Conservation (phyloP, 2,113 vertebrate species). For the Tamias sibiricus region DNA sequence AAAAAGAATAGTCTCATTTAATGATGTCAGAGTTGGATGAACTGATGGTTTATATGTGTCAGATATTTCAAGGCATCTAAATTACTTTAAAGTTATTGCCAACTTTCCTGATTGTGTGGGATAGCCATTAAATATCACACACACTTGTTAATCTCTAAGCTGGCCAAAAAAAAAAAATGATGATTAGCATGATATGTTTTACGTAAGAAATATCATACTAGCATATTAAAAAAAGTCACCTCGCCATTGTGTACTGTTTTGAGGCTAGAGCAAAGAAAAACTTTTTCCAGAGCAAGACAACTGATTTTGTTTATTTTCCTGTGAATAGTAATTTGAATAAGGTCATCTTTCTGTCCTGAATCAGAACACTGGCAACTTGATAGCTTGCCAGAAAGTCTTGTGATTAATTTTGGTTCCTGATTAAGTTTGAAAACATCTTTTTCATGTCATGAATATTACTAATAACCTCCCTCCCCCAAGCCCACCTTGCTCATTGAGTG, state of each 20-base stretch:
- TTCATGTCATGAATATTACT: slow-evolving; percentile 65
- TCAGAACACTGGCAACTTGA: background rate
- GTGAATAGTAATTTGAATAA: slow-evolving; percentile 15
- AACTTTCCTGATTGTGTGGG: slow-evolving; percentile 69
- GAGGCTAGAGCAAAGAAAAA: background rate
- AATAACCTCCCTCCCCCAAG: background rate
- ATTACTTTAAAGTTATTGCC: slow-evolving; percentile 70
- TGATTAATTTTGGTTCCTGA: background rate
- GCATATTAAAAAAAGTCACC: slow-evolving; percentile 43
- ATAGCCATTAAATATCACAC: slow-evolving; percentile 71
- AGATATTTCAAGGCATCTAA: slow-evolving; percentile 77
- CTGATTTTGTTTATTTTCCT: background rate
- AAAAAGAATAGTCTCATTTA: slow-evolving; percentile 45
- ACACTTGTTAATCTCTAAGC: slow-evolving; percentile 61
- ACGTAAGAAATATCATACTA: slow-evolving; percentile 68
- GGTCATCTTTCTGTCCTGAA: slow-evolving; percentile 36
- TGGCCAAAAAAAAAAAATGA: slow-evolving; percentile 64
- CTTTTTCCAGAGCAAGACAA: background rate
- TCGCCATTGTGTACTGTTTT: slow-evolving; percentile 21
- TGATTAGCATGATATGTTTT: slow-evolving; percentile 59
- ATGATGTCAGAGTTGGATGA: slow-evolving; percentile 38
- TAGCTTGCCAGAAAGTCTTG: slow-evolving; percentile 33
- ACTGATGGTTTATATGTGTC: slow-evolving; percentile 49
- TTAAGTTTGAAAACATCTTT: slow-evolving; percentile 46
- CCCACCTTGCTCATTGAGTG: background rate